A percentile compares a stretch with the other conserved stretches of the same genome.
These are phyloP conservation scores for Drosophila erecta DNA, from an alignment of 1,140 invertebrate genomes.

Conservation along the genomic window DNA sequence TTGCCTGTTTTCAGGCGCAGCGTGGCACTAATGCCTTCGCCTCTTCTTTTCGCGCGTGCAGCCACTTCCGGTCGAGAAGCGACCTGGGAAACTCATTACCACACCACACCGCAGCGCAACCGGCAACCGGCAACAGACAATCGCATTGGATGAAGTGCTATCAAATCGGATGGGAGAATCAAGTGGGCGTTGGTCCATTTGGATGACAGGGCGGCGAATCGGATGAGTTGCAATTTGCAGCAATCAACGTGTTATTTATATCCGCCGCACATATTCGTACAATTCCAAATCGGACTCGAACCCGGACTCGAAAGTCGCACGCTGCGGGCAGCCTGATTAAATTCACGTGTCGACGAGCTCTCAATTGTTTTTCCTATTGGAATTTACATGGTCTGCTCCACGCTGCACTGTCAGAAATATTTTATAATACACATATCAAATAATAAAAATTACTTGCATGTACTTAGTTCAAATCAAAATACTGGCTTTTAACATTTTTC, in stretches of 20 bases:
- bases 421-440: too few species aligned
- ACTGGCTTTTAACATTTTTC: too few species aligned
- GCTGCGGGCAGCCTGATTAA: constrained; percentile 74
- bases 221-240: constrained; percentile 29
- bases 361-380: constrained; percentile 67
- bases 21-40: constrained; percentile 57
- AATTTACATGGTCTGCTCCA: constrained; percentile 47
- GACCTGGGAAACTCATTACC: constrained; percentile 47
- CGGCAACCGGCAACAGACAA: neutral
- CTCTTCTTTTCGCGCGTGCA: constrained; percentile 50
- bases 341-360: constrained; percentile 73
- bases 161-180: constrained; percentile 7
- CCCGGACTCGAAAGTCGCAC: constrained; percentile 19
- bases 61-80: constrained; percentile 48
- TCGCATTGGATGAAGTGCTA: neutral
- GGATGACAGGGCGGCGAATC: constrained; percentile 25
- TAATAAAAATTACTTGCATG: too few species aligned
- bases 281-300: neutral
- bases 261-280: constrained; percentile 35
- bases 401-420: constrained; percentile 1
- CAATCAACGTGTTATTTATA: constrained; percentile 72
- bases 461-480: too few species aligned
- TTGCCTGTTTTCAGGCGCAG: constrained; percentile 55
- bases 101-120: constrained; percentile 36
- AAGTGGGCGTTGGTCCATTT: constrained; percentile 76